Evolutionary conservation across 2,888 invertebrate genomes (phyloP).

Genomic region (Podotricha telesiphe): DNA sequence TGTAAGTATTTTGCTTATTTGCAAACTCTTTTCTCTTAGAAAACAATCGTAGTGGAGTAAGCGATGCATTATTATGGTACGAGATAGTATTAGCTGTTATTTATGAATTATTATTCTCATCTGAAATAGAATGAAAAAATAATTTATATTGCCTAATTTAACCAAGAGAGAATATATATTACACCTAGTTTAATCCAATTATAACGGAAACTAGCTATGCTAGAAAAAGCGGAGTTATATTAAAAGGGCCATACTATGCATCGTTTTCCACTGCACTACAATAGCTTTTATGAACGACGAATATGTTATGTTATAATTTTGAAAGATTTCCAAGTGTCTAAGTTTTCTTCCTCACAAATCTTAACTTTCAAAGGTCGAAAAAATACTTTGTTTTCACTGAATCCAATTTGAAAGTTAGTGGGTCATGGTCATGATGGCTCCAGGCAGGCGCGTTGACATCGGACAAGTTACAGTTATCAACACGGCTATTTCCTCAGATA

Average conservation of each 20-base stretch:
- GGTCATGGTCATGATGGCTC: conserved; percentile 57
- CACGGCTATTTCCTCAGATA: conserved; percentile 46
- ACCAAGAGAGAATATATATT: too few species aligned
- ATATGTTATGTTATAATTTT: not conserved
- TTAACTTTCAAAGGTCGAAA: conserved; percentile 22
- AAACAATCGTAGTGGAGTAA: too few species aligned
- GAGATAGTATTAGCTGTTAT: too few species aligned
- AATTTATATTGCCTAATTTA: too few species aligned
- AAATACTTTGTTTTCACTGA: conserved; percentile 26
- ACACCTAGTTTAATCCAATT: too few species aligned
- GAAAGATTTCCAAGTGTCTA: conserved; percentile 5
- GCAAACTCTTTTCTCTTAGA: too few species aligned
- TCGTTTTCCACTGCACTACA: not conserved
- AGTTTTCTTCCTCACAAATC: conserved; percentile 27
- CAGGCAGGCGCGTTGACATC: conserved; percentile 50
- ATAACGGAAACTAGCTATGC: too few species aligned
- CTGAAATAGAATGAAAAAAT: too few species aligned
- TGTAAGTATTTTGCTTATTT: not conserved
- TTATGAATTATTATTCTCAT: too few species aligned
- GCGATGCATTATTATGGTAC: too few species aligned
- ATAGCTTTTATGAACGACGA: not conserved
- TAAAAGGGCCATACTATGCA: too few species aligned
- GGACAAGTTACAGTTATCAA: conserved; percentile 53
- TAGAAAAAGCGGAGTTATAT: too few species aligned
- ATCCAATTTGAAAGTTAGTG: conserved; percentile 55